Conservation (phyloP, 2,797 vertebrate species). For the Scleropages formosus region DNA sequence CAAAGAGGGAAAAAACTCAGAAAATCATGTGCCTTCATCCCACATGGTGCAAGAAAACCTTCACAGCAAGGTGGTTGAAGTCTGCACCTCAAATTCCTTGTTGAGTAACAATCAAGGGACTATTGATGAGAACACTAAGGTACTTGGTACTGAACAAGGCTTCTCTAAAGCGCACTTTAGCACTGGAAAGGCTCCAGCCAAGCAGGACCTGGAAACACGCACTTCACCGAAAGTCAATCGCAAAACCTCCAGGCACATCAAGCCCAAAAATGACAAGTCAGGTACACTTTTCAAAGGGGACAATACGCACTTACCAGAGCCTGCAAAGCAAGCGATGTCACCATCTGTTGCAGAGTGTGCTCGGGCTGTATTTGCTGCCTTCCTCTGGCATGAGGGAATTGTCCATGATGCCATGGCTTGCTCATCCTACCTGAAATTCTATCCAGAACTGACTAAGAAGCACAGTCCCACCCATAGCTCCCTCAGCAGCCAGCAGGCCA, state of each 20-base stretch:
- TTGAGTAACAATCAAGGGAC: constrained; percentile 80
- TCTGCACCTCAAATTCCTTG: constrained; percentile 89
- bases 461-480: too few species aligned
- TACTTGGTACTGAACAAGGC: constrained; percentile 74
- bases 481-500: constrained; percentile 78
- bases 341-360: constrained; percentile 96
- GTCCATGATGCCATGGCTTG: constrained; percentile 99
- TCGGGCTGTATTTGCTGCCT: constrained; percentile 91
- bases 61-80: constrained; percentile 96
- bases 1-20: too few species aligned
- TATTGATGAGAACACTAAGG: constrained; percentile 75
- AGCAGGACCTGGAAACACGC: constrained; percentile 89
- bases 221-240: constrained; percentile 96
- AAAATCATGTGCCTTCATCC: constrained; percentile 89
- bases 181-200: constrained; percentile 94
- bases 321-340: constrained; percentile 97
- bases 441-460: constrained; percentile 71
- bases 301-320: constrained; percentile 75
- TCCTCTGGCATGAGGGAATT: constrained; percentile 98
- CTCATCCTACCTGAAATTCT: constrained; percentile 98
- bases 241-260: constrained; percentile 86
- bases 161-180: constrained; percentile 97
- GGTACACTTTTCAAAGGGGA: constrained; percentile 91
- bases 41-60: constrained; percentile 97
- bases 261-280: constrained; percentile 96